A percentile compares a stretch with the other conserved stretches of the same genome.
Evolutionary conservation across 2,113 vertebrate species (phyloP).

Genomic region (Sceloporus undulatus): DNA sequence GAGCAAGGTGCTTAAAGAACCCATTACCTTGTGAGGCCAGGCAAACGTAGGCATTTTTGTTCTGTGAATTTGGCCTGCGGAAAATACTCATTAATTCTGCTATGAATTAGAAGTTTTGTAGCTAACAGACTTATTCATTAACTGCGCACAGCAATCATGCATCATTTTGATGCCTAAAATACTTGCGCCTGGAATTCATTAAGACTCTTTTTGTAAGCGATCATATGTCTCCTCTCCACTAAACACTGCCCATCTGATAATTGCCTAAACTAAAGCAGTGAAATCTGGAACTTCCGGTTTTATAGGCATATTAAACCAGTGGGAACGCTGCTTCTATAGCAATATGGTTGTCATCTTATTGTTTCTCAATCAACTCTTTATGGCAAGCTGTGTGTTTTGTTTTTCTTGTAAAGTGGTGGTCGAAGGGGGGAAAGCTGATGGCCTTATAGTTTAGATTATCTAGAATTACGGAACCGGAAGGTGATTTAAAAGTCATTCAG

Average conservation of each 20-base stretch:
- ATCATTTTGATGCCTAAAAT: constrained; percentile 45
- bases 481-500: not conserved
- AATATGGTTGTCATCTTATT: constrained; percentile 44
- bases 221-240: constrained; percentile 52
- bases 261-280: constrained; percentile 61
- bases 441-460: constrained; percentile 59
- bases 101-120: constrained; percentile 61
- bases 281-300: constrained; percentile 57
- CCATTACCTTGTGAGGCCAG: constrained; percentile 71
- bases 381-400: constrained; percentile 40
- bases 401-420: not conserved
- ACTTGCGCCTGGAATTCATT: constrained; percentile 67
- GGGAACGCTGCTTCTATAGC: constrained; percentile 38
- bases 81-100: constrained; percentile 72
- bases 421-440: not conserved
- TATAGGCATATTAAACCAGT: constrained; percentile 58
- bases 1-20: constrained; percentile 75
- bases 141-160: constrained; percentile 56
- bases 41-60: constrained; percentile 69
- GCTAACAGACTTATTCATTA: constrained; percentile 71
- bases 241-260: constrained; percentile 54
- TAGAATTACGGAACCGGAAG: not conserved
- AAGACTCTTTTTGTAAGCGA: constrained; percentile 66
- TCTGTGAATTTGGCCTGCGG: constrained; percentile 70
- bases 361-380: constrained; percentile 59